Percentiles rank a stretch among this genome's conserved stretches.
Evolutionary conservation across 2,888 invertebrate genomes (phyloP).

Genomic region (Nineta flava): DNA sequence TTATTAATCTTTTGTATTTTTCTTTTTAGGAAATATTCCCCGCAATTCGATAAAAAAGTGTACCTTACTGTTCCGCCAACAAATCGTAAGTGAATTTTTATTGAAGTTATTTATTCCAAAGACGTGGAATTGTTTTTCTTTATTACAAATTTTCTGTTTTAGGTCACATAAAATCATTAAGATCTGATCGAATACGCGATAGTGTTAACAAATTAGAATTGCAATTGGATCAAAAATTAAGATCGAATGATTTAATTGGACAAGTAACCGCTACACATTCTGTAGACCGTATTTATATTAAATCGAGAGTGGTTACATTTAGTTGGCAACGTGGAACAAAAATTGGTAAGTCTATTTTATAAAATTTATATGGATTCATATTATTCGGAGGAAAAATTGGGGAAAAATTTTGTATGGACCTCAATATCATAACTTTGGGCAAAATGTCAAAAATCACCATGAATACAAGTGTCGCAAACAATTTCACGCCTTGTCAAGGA

Average conservation of each 20-base stretch:
- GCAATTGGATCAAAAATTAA: slow-evolving; percentile 43
- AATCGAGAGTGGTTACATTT: slow-evolving; percentile 68
- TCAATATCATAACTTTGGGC: no score
- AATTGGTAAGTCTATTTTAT: slow-evolving; percentile 29
- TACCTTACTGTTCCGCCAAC: neutral
- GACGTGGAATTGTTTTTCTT: no score
- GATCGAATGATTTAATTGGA: slow-evolving; percentile 43
- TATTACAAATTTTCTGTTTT: no score
- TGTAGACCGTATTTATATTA: slow-evolving; percentile 49
- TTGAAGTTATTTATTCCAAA: neutral
- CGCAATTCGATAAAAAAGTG: neutral
- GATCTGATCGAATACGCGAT: slow-evolving; percentile 33
- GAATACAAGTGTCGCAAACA: no score
- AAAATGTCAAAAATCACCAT: no score
- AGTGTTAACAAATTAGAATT: slow-evolving; percentile 42
- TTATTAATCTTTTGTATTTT: no score
- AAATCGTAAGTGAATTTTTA: neutral
- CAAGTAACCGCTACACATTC: slow-evolving; percentile 36
- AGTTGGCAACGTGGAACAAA: slow-evolving; percentile 91
- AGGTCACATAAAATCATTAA: slow-evolving; percentile 13
- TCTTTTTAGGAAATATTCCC: neutral
- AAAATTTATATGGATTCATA: no score
- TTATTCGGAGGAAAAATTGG: no score
- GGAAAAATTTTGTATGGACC: no score
- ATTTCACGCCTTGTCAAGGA: no score